phyloP scores from a whole-genome alignment of 2,113 vertebrate species.

The Cephalopterus ornatus region DNA sequence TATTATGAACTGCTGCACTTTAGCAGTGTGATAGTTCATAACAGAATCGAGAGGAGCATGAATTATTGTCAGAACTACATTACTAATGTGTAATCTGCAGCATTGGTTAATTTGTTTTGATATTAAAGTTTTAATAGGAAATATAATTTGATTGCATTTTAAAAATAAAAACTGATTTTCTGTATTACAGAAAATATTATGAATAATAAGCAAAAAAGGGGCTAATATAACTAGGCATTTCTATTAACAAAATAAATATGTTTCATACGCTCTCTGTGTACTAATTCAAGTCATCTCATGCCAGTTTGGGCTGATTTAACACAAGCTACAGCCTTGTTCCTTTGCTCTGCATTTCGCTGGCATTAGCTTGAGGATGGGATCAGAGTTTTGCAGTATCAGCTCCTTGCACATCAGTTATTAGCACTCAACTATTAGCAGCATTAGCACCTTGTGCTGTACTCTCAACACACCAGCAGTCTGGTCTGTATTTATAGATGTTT shows the following conservation, averaged over 20 bases:
- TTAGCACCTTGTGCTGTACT: not conserved
- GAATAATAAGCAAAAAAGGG: slow-evolving; percentile 75
- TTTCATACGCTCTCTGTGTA: slow-evolving; percentile 56
- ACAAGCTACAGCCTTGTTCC: not conserved
- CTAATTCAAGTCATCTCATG: slow-evolving; percentile 65
- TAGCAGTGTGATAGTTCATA: slow-evolving; percentile 63
- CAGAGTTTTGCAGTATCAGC: not conserved
- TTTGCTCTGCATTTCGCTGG: not conserved
- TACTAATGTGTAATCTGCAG: slow-evolving; percentile 74
- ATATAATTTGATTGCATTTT: slow-evolving; percentile 79
- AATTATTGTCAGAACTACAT: slow-evolving; percentile 67
- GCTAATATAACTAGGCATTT: slow-evolving; percentile 68
- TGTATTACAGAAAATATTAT: slow-evolving; percentile 74
- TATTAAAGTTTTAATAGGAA: slow-evolving; percentile 82
- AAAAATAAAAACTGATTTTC: slow-evolving; percentile 76
- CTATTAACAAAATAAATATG: slow-evolving; percentile 72
- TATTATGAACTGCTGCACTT: slow-evolving; percentile 49
- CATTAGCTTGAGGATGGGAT: not conserved
- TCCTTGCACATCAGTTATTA: not conserved
- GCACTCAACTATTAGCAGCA: not conserved
- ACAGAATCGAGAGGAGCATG: slow-evolving; percentile 53
- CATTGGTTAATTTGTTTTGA: slow-evolving; percentile 78
- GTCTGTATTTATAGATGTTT: not conserved
- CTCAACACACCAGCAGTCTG: not conserved
- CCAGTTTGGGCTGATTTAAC: slow-evolving; percentile 42